Conservation (phyloP, 2,797 vertebrate species). For the Silurus aristotelis region DNA sequence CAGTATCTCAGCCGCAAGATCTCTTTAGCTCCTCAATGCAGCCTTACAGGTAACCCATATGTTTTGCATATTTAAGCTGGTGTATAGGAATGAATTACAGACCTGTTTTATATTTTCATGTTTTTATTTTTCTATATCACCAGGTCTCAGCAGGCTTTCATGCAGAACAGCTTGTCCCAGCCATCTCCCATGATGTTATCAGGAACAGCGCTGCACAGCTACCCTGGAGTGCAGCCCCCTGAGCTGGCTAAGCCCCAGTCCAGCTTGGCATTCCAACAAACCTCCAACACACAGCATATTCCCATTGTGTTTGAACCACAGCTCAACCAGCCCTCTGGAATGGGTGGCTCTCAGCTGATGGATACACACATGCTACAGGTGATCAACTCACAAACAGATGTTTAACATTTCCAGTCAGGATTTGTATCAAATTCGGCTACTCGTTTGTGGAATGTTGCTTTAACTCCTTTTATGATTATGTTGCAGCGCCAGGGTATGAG, state of each 20-base stretch:
- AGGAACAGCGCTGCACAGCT: constrained; percentile 93
- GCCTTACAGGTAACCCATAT: constrained; percentile 83
- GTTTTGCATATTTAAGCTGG: background rate
- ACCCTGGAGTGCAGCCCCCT: constrained; percentile 88
- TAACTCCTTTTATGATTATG: constrained; percentile 9
- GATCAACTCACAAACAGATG: background rate
- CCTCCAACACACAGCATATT: constrained; percentile 92
- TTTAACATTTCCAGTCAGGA: background rate
- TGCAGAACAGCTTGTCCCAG: constrained; percentile 94
- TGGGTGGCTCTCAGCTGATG: constrained; percentile 94
- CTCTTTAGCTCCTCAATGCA: constrained; percentile 93
- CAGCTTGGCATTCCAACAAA: constrained; percentile 91
- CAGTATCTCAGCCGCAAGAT: constrained; percentile 95
- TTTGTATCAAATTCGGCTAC: no score
- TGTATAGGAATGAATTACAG: background rate
- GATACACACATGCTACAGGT: constrained; percentile 97
- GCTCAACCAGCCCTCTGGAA: constrained; percentile 91
- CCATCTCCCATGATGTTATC: constrained; percentile 92
- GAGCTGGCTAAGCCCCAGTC: constrained; percentile 97
- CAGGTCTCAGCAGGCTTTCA: constrained; percentile 97
- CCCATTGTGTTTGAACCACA: constrained; percentile 96
- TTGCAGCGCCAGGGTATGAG: constrained; percentile 91
- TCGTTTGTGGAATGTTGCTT: background rate
- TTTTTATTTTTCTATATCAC: background rate
- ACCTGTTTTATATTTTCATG: background rate